Evolutionary conservation across 2,113 vertebrate genomes (phyloP).

Genomic region (Xenopus borealis): DNA sequence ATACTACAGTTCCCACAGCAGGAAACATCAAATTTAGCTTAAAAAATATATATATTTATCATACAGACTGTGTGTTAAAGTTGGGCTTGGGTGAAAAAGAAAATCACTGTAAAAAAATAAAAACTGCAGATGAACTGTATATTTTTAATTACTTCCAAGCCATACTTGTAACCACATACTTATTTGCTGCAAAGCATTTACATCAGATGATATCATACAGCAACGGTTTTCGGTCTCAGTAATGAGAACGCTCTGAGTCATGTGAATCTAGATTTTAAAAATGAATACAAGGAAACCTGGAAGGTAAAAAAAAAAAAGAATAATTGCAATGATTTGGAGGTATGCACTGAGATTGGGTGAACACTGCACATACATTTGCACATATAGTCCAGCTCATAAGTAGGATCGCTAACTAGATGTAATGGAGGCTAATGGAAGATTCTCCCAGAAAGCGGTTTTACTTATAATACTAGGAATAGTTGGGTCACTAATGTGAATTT

Average conservation of each 20-base stretch:
- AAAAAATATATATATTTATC: constrained; percentile 32
- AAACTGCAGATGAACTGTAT: constrained; percentile 26
- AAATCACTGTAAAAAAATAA: not conserved
- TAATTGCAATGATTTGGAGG: no score
- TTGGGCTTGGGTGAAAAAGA: constrained; percentile 30
- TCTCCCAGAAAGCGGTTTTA: constrained; percentile 58
- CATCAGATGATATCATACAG: no score
- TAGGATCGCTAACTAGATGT: constrained; percentile 57
- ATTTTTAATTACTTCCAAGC: constrained; percentile 24
- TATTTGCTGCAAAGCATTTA: no score
- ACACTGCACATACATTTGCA: constrained; percentile 62
- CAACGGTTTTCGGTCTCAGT: no score
- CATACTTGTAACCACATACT: not conserved
- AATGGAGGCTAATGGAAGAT: constrained; percentile 64
- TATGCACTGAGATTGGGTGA: constrained; percentile 55
- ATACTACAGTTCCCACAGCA: constrained; percentile 66
- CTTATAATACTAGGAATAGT: constrained; percentile 62
- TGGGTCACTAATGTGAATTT: constrained; percentile 41
- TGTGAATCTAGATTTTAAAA: not conserved
- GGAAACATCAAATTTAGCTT: constrained; percentile 48
- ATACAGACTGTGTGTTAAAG: constrained; percentile 32
- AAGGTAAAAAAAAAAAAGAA: not conserved
- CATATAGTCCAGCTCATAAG: constrained; percentile 62
- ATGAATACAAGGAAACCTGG: constrained; percentile 8
- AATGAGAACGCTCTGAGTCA: not conserved